These are phyloP conservation scores for Heterotis niloticus DNA, from an alignment of 2,113 vertebrate genomes.

Conservation along the genomic window DNA sequence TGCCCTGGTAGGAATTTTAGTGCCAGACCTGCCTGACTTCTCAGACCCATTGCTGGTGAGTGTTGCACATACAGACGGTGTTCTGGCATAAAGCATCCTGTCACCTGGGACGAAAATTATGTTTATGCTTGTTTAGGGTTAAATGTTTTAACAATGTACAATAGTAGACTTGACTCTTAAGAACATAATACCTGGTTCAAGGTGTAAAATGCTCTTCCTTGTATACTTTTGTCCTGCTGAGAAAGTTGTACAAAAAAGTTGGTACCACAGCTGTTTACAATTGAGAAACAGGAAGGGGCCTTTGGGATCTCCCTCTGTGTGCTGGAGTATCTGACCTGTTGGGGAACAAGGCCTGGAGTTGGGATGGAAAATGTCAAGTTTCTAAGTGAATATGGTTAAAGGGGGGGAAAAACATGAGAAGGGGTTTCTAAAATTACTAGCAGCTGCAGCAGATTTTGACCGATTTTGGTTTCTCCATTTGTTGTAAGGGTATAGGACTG, in stretches of 20 bases:
- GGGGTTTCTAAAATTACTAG: neutral
- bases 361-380: constrained; percentile 23
- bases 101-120: neutral
- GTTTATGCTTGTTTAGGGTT: neutral
- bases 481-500: neutral
- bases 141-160: neutral
- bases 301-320: neutral
- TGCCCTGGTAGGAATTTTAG: constrained; percentile 85
- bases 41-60: constrained; percentile 93
- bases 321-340: constrained; percentile 11
- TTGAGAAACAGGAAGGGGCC: constrained; percentile 20
- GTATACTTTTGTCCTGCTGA: constrained; percentile 6
- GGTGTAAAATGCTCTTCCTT: constrained; percentile 1
- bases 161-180: neutral
- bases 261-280: constrained; percentile 16
- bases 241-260: neutral
- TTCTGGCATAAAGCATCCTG: neutral
- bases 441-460: constrained; percentile 18
- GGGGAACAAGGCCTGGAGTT: constrained; percentile 5
- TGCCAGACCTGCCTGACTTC: constrained; percentile 94
- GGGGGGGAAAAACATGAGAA: neutral
- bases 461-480: neutral
- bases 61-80: constrained; percentile 15
- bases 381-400: neutral
- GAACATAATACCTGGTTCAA: neutral